Evolutionary conservation across 2,113 vertebrate species (phyloP).

Genomic region (Psittacus erithacus): DNA sequence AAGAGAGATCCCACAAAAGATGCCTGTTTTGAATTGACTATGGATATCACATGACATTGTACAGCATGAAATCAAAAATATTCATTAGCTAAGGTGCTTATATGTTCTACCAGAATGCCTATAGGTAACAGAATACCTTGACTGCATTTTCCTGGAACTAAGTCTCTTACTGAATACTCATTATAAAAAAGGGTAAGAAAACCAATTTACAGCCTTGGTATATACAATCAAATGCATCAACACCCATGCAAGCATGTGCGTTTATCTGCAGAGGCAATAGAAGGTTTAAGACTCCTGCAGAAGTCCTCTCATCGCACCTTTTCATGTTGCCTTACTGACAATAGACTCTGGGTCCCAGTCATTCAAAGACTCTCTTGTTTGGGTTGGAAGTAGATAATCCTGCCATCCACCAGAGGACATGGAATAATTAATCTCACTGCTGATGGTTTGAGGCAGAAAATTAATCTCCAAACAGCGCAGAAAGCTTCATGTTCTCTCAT

Average conservation of each 20-base stretch:
- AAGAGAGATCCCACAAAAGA: background rate
- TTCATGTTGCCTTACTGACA: background rate
- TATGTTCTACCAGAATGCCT: background rate
- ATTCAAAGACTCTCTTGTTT: background rate
- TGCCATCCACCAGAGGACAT: background rate
- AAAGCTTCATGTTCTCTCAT: background rate
- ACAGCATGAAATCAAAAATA: background rate
- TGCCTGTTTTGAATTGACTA: background rate
- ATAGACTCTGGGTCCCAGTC: background rate
- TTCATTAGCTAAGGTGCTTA: background rate
- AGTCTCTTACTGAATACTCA: background rate
- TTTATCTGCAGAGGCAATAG: background rate
- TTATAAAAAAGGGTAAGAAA: background rate
- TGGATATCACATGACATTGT: accelerated
- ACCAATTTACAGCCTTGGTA: background rate
- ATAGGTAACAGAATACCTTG: background rate
- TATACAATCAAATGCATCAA: background rate
- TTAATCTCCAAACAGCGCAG: background rate
- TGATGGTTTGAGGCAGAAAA: background rate
- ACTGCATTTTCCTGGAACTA: background rate
- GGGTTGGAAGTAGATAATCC: background rate
- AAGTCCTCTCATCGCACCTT: background rate
- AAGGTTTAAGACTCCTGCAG: background rate
- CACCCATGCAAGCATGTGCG: background rate
- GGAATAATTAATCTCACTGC: background rate